phyloP scores from a whole-genome alignment of 2,797 vertebrate genomes.

The Brachymystax lenok region DNA sequence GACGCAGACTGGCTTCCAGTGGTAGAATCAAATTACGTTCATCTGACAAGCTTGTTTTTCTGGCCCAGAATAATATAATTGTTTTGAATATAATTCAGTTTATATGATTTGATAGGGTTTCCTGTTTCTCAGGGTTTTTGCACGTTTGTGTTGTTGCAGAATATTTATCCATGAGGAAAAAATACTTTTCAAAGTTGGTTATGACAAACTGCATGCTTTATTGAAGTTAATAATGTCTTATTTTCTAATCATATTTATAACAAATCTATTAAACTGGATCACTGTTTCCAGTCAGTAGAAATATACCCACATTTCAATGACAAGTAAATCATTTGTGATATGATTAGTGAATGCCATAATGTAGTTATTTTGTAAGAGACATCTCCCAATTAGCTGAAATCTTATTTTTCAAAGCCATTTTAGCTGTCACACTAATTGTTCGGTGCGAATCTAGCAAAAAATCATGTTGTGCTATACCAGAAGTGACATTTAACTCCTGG shows the following conservation, averaged over 20 bases:
- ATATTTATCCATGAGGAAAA: neutral
- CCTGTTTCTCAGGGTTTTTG: neutral
- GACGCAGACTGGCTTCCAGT: neutral
- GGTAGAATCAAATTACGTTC: neutral
- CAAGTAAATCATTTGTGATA: too few species aligned
- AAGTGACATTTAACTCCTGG: too few species aligned
- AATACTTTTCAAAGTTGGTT: neutral
- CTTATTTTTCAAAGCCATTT: too few species aligned
- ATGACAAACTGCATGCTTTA: neutral
- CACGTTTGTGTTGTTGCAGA: neutral
- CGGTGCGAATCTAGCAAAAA: too few species aligned
- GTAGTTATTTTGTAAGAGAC: too few species aligned
- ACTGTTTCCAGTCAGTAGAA: neutral
- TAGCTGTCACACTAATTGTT: too few species aligned
- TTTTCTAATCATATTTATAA: neutral
- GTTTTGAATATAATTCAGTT: neutral
- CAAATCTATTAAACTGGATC: neutral
- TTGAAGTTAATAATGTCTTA: neutral
- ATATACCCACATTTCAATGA: too few species aligned
- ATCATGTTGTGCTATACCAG: too few species aligned
- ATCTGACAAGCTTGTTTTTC: slow-evolving; percentile 1
- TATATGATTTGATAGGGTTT: neutral
- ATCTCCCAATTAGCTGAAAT: too few species aligned
- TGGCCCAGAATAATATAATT: neutral
- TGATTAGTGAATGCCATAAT: too few species aligned